A percentile compares a stretch with the other conserved stretches of the same genome.
phyloP scores from a whole-genome alignment of 2,113 vertebrate species.

The Oplegnathus fasciatus region DNA sequence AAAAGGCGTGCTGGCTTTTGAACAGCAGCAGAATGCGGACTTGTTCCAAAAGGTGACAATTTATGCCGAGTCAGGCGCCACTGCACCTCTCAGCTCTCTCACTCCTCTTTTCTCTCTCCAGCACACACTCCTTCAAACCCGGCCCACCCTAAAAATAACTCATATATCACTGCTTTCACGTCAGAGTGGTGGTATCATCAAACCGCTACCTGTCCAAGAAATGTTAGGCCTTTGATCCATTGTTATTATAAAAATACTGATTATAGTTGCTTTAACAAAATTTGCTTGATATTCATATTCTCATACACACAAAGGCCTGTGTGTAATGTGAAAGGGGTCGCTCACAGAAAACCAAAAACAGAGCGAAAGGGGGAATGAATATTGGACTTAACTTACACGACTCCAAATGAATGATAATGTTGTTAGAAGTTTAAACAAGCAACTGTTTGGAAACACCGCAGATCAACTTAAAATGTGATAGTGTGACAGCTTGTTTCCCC shows the following conservation, averaged over 20 bases:
- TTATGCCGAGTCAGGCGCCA: conserved; percentile 61
- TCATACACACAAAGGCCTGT: no score
- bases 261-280: no score
- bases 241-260: no score
- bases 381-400: not conserved
- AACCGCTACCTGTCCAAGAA: not conserved
- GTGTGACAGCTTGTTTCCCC: not conserved
- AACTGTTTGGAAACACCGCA: not conserved
- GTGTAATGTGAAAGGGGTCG: not conserved
- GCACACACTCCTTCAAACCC: conserved; percentile 7
- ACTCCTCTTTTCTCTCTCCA: conserved; percentile 20
- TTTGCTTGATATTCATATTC: no score
- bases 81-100: conserved; percentile 32
- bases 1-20: conserved; percentile 39
- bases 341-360: not conserved
- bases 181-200: conserved; percentile 2
- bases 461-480: not conserved
- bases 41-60: conserved; percentile 54
- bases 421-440: not conserved
- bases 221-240: not conserved
- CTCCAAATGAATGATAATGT: not conserved
- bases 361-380: not conserved
- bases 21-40: conserved; percentile 49
- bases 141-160: conserved; percentile 11
- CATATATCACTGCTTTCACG: not conserved